Evolutionary conservation across 2,888 invertebrate species (phyloP).

Genomic region (Dioctria linearis): DNA sequence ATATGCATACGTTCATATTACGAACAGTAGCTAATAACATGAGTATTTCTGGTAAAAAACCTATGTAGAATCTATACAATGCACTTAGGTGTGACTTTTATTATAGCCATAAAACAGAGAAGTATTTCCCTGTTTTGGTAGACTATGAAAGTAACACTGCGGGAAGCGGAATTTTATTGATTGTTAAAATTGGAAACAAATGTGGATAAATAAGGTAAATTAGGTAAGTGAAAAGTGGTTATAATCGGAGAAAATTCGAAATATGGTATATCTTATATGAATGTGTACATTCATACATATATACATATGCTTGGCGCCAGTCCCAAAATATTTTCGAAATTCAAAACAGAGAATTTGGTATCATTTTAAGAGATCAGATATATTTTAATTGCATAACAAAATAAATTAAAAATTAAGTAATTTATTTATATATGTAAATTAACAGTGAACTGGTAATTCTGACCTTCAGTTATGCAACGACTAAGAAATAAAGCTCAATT

Average conservation of each 20-base stretch:
- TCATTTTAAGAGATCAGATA: too few species aligned
- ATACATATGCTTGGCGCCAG: background rate
- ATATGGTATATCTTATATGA: background rate
- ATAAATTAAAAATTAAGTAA: too few species aligned
- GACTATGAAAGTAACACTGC: slow-evolving; percentile 27
- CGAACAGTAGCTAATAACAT: slow-evolving; percentile 40
- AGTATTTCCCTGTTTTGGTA: background rate
- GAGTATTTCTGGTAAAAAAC: slow-evolving; percentile 4
- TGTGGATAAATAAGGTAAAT: slow-evolving; percentile 8
- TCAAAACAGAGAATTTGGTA: background rate
- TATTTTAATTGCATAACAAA: too few species aligned
- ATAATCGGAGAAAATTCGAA: slow-evolving; percentile 25
- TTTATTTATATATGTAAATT: too few species aligned
- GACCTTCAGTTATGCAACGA: too few species aligned
- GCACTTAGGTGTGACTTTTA: slow-evolving; percentile 41
- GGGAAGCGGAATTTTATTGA: slow-evolving; percentile 25
- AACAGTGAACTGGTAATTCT: too few species aligned
- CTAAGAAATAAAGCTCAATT: too few species aligned
- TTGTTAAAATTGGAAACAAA: slow-evolving; percentile 32
- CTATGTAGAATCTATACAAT: slow-evolving; percentile 27
- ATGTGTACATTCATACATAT: too few species aligned
- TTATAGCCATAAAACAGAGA: slow-evolving; percentile 33
- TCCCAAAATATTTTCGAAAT: background rate
- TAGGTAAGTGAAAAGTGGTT: slow-evolving; percentile 14
- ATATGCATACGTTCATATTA: background rate